Base-by-base conservation (phyloP, 2,797 vertebrate genomes). In the Podarcis siculus region DNA sequence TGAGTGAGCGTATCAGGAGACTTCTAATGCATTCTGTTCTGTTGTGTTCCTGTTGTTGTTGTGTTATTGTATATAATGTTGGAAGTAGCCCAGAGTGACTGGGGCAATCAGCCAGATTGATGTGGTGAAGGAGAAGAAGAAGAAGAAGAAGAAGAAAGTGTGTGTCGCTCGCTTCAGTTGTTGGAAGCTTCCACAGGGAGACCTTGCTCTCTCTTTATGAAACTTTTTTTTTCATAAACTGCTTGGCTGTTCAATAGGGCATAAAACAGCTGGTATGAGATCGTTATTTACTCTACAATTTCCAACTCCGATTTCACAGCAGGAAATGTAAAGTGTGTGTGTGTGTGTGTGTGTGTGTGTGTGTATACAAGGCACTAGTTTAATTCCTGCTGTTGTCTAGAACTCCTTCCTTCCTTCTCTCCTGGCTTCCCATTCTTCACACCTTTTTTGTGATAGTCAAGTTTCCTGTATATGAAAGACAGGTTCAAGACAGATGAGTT, bases 261-360 rank as follows among this genome's bases (percentile, higher is more conserved):
- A 93, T 96, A 95, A 95, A 96, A 92, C 95, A 95, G 93, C 86
- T 90, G 82, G 87, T 89, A 86, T 90, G 90, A 91, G 91, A 94
- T 89, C 95, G 93, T 95, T 96, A 95, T 95, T 96, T 95, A 94
- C 94, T 95, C 94, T 94, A 89, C 93, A 95, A 95, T 94, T 89
- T 89, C 86, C 67, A 86, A 87, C 92, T 95, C 93, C 77, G 89
- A 82, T 95, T 95, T 96, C 93, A 93, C 5, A 13, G 92, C 2
- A 0, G 90, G 96, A 92, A 79, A 84, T 92, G 90, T 87, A 87
- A 45, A 45, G 45, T 12, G 45, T 12, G 10, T 49, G 45, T 49
- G 45, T 49, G 45, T 49, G 45, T 49, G 45, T 49, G 45, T 49
- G 45, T 12, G 45, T 12, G 12, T 12, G 45, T 13, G 45, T 12